A percentile compares a stretch with the other conserved stretches of the same genome.
Evolutionary conservation across 1,140 invertebrate genomes (phyloP).

Genomic region (Stegodyphus dumicola): DNA sequence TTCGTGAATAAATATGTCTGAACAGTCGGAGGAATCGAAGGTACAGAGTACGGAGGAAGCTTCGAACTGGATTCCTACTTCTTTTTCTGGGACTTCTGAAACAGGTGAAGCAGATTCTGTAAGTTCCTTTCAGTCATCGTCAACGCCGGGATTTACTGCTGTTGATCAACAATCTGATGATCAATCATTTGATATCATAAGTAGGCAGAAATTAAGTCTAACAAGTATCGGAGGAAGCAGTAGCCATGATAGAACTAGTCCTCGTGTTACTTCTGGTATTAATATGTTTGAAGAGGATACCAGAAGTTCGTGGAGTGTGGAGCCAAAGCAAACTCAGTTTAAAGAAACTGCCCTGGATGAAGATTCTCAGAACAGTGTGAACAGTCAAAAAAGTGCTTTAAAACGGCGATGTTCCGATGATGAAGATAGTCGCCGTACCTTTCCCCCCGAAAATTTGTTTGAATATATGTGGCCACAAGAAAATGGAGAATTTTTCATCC

Average conservation of each 20-base stretch:
- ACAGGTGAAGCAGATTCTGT: constrained; percentile 30
- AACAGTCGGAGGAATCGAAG: too few relatives aligned
- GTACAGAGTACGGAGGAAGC: not conserved
- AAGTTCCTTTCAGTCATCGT: constrained; percentile 23
- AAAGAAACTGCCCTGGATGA: constrained; percentile 35
- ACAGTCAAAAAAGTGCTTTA: constrained; percentile 24
- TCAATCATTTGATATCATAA: constrained; percentile 46
- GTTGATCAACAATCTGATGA: constrained; percentile 34
- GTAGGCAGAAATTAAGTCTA: constrained; percentile 38
- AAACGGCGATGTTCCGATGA: constrained; percentile 38
- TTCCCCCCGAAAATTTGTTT: constrained; percentile 78
- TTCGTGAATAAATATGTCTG: not conserved
- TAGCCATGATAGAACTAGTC: not conserved
- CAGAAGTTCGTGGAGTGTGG: constrained; percentile 60
- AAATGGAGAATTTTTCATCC: constrained; percentile 81
- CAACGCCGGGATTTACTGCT: constrained; percentile 26
- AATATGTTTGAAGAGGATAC: constrained; percentile 62
- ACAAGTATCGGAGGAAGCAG: not conserved
- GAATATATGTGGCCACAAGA: constrained; percentile 91
- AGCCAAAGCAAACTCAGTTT: constrained; percentile 23
- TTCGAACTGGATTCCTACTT: constrained; percentile 51
- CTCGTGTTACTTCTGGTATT: not conserved
- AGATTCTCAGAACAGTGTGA: constrained; percentile 16
- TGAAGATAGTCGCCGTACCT: not conserved
- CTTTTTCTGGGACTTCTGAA: constrained; percentile 33